A percentile compares a stretch with the other conserved stretches of the same genome.
phyloP scores from a whole-genome alignment of 2,797 vertebrate genomes.

The Margarornis squamiger region DNA sequence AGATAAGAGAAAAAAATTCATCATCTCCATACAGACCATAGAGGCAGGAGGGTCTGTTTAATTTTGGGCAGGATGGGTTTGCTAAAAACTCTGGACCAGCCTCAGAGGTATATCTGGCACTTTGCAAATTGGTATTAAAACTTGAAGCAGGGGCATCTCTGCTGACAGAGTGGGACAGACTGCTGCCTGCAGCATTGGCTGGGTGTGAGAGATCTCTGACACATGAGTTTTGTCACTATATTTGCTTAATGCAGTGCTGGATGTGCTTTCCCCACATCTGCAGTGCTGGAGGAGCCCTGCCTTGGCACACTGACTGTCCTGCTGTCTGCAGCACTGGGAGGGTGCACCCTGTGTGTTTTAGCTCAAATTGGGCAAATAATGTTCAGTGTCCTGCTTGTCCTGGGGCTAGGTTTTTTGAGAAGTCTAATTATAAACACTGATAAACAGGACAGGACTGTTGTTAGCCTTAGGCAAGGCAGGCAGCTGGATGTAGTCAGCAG shows the following conservation, averaged over 20 bases:
- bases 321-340: background rate
- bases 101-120: background rate
- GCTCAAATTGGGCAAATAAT: background rate
- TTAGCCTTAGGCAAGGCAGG: background rate
- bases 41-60: background rate
- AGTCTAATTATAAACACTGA: background rate
- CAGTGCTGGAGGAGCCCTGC: background rate
- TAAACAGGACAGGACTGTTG: background rate
- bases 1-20: background rate
- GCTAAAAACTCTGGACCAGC: background rate
- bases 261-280: background rate
- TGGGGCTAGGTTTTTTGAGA: background rate
- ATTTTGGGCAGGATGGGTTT: background rate
- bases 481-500: background rate
- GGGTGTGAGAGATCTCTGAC: background rate
- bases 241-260: background rate
- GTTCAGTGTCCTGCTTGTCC: background rate
- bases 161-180: background rate
- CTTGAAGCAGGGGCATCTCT: background rate
- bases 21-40: background rate
- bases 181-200: background rate
- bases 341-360: background rate
- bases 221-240: rapidly evolving
- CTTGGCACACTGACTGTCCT: background rate
- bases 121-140: background rate